Evolutionary conservation across 2,888 invertebrate species (phyloP).

Genomic region (Homarus gammarus): DNA sequence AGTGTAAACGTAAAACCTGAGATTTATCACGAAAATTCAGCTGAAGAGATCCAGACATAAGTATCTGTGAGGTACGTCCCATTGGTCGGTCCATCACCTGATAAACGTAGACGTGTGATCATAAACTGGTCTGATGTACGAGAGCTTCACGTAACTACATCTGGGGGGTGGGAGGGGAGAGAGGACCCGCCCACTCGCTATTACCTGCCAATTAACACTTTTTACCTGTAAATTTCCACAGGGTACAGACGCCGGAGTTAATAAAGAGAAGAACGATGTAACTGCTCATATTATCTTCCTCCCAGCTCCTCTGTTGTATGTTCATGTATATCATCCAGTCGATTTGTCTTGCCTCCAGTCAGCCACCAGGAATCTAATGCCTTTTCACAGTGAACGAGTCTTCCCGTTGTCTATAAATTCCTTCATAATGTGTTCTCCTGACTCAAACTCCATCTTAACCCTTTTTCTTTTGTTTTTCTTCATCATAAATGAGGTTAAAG

Average conservation of each 20-base stretch:
- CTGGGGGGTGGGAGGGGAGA: not conserved
- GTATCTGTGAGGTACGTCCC: not conserved
- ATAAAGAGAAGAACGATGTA: not conserved
- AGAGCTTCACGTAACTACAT: not conserved
- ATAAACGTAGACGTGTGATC: not conserved
- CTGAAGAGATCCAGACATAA: not conserved
- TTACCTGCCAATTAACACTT: not conserved
- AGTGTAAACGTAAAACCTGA: too few relatives aligned
- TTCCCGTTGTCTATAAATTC: too few relatives aligned
- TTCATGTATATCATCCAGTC: too few relatives aligned
- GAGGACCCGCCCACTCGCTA: not conserved
- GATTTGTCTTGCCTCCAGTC: too few relatives aligned
- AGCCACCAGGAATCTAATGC: too few relatives aligned
- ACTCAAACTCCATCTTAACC: too few relatives aligned
- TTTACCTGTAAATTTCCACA: slow-evolving; percentile 5
- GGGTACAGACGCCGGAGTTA: not conserved
- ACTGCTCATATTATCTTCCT: not conserved
- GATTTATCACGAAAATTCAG: too few relatives aligned
- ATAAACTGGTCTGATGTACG: not conserved
- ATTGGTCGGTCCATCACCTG: not conserved
- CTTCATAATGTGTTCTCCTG: too few relatives aligned
- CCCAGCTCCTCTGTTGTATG: not conserved
- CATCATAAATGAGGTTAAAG: too few relatives aligned
- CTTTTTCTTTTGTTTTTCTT: too few relatives aligned
- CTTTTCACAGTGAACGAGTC: too few relatives aligned